Evolutionary conservation across 2,113 vertebrate genomes (phyloP).

Genomic region (Centropus unirufus): DNA sequence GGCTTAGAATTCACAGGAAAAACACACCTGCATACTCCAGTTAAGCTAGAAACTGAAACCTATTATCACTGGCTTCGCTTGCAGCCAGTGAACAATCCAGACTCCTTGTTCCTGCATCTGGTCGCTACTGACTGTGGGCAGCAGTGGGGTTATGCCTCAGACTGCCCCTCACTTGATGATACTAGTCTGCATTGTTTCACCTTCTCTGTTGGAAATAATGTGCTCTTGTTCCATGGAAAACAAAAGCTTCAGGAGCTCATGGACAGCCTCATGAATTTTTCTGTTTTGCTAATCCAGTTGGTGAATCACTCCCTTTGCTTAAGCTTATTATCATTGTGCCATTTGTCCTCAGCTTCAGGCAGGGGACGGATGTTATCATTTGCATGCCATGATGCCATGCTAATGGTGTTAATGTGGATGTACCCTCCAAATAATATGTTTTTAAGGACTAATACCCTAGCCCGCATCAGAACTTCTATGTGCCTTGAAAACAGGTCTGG

Average conservation of each 20-base stretch:
- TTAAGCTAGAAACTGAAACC: background rate
- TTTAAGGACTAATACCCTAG: background rate
- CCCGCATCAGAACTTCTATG: background rate
- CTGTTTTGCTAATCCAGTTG: background rate
- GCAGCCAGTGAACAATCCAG: background rate
- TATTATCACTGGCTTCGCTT: background rate
- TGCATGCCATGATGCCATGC: background rate
- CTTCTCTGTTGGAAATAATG: background rate
- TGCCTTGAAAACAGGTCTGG: background rate
- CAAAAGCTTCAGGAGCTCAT: background rate
- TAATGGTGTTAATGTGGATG: background rate
- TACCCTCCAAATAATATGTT: background rate
- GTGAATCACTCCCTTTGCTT: constrained; percentile 2
- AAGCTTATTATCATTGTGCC: constrained; percentile 37
- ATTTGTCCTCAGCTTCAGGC: constrained; percentile 12
- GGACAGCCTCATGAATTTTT: background rate
- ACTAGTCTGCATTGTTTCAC: background rate
- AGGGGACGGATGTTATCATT: background rate
- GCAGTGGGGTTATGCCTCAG: background rate
- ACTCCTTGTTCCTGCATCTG: background rate
- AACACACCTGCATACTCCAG: background rate
- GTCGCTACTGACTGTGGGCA: background rate
- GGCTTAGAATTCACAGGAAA: background rate
- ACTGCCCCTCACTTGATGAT: background rate
- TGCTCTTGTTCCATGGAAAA: constrained; percentile 12